These are phyloP conservation scores for Calyptommatus sinebrachiatus DNA, from an alignment of 2,113 vertebrate genomes.

Conservation along the genomic window DNA sequence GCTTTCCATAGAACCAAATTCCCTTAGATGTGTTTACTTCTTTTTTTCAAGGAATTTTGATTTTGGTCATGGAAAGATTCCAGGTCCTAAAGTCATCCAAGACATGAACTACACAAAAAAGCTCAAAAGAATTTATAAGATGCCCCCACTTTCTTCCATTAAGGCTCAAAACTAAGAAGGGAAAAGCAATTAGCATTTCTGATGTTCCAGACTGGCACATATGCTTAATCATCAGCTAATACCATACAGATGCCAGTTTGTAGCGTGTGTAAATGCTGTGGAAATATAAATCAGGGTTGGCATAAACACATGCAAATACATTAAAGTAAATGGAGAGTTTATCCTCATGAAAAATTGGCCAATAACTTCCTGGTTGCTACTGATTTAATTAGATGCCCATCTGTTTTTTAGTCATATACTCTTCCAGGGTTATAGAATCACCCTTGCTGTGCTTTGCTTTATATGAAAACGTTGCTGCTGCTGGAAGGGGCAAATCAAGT, in stretches of 20 bases:
- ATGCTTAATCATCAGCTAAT: slow-evolving; percentile 1
- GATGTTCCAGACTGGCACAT: slow-evolving; percentile 11
- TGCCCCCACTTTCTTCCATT: neutral
- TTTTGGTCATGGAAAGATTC: neutral
- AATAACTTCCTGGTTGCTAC: slow-evolving; percentile 9
- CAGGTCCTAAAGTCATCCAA: neutral
- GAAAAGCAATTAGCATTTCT: neutral
- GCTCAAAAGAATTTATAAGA: neutral
- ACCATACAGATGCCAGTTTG: neutral
- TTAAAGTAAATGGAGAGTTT: slow-evolving; percentile 21
- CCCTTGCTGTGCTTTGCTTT: neutral
- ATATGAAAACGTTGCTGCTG: neutral
- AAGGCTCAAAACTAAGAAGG: neutral
- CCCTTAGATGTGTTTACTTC: neutral
- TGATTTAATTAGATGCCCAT: neutral
- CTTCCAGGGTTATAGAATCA: slow-evolving; percentile 7
- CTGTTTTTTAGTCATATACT: rapidly evolving
- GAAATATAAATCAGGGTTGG: neutral
- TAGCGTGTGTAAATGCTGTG: neutral
- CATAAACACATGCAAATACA: neutral
- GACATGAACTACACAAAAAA: neutral
- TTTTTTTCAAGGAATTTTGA: neutral
- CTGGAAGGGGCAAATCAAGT: no score
- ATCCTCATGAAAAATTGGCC: slow-evolving; percentile 20
- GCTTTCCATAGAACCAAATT: no score